Evolutionary conservation across 1,140 invertebrate genomes (phyloP).

Genomic region (Globodera rostochiensis): DNA sequence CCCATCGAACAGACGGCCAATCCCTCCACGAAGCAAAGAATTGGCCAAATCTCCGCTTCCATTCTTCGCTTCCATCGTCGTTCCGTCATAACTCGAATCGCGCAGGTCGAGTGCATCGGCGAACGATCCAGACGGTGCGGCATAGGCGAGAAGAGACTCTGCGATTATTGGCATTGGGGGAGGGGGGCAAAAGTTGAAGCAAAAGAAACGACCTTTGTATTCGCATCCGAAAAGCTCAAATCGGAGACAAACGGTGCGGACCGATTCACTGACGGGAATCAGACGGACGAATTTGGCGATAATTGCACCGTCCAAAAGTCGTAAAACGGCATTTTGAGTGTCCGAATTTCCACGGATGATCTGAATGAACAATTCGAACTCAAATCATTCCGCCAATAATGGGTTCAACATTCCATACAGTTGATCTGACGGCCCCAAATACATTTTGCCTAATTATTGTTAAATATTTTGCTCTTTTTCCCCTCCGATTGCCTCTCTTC

Average conservation of each 20-base stretch:
- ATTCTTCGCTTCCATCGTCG: conserved; percentile 60
- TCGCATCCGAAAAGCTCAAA: conserved; percentile 73
- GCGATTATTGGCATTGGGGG: conserved; percentile 44
- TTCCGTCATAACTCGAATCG: conserved; percentile 88
- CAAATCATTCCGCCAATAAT: background rate
- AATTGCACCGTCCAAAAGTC: conserved; percentile 77
- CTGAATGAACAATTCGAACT: conserved; percentile 66
- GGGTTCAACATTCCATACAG: background rate
- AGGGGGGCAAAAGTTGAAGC: conserved; percentile 47
- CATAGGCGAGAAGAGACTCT: conserved; percentile 81
- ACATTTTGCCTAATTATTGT: too few species aligned
- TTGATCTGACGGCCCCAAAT: too few species aligned
- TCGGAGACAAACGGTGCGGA: conserved; percentile 82
- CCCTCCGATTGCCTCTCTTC: too few species aligned
- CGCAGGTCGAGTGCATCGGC: conserved; percentile 79
- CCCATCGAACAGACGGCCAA: conserved; percentile 87
- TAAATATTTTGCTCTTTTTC: too few species aligned
- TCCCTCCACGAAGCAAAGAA: conserved; percentile 75
- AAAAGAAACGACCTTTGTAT: conserved; percentile 68
- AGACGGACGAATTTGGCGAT: conserved; percentile 80
- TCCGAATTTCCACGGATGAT: conserved; percentile 79
- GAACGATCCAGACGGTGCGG: conserved; percentile 79
- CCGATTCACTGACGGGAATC: conserved; percentile 80
- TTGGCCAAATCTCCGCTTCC: conserved; percentile 68
- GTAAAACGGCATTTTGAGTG: conserved; percentile 78